Conservation (phyloP, 2,113 vertebrate species). For the Emydocephalus ijimae region DNA sequence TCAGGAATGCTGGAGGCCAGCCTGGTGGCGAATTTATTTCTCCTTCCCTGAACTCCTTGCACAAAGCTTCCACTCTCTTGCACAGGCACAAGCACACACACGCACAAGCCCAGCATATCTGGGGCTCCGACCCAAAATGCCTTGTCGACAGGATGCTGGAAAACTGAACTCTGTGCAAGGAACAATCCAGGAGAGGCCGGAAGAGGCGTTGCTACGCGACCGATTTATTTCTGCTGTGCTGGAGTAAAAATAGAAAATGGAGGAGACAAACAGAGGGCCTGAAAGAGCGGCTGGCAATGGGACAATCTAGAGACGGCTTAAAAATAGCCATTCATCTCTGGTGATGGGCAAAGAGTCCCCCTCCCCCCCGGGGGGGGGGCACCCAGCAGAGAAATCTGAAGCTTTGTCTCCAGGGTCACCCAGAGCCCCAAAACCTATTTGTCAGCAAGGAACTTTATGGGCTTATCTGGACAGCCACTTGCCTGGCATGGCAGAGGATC, state of each 20-base stretch:
- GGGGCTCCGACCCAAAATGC: constrained; percentile 30
- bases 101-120: not conserved
- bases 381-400: not conserved
- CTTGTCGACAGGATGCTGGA: constrained; percentile 23
- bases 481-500: not conserved
- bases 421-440: too few species aligned
- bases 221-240: not conserved
- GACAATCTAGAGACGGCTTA: not conserved
- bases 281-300: constrained; percentile 23
- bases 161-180: constrained; percentile 8
- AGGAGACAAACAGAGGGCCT: not conserved
- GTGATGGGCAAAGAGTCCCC: not conserved
- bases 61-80: constrained; percentile 42
- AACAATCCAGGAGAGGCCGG: constrained; percentile 23
- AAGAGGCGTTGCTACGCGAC: constrained; percentile 35
- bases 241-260: constrained; percentile 20
- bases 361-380: too few species aligned
- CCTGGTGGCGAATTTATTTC: constrained; percentile 76
- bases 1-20: constrained; percentile 57
- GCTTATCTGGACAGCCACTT: not conserved
- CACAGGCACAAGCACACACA: not conserved
- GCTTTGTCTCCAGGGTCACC: too few species aligned
- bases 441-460: not conserved
- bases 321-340: not conserved
- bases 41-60: constrained; percentile 66